phyloP scores from a whole-genome alignment of 2,888 invertebrate genomes.

The Andrena bicolor region DNA sequence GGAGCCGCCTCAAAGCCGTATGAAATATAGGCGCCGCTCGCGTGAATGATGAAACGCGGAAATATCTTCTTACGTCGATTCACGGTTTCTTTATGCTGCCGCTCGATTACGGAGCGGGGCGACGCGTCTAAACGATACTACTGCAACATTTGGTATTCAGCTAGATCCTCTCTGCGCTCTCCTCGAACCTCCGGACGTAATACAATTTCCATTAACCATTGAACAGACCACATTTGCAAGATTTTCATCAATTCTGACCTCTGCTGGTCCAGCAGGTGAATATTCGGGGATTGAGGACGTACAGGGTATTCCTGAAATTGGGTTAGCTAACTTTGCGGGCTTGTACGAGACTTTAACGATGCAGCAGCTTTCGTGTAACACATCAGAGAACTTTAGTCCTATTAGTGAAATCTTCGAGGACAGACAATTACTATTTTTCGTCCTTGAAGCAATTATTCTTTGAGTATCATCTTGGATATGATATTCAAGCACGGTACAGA shows the following conservation, averaged over 20 bases:
- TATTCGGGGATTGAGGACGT: background rate
- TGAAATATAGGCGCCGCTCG: conserved; percentile 20
- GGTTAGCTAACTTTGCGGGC: too few relatives aligned
- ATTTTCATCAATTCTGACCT: background rate
- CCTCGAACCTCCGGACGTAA: background rate
- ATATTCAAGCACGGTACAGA: background rate
- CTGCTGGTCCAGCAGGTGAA: background rate
- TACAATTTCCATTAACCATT: background rate
- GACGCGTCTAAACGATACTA: conserved; percentile 20
- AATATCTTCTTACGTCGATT: conserved; percentile 28
- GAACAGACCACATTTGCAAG: background rate
- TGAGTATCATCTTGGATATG: background rate
- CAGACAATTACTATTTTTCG: too few relatives aligned
- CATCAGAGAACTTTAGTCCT: too few relatives aligned
- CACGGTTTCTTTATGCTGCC: background rate
- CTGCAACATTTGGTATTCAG: conserved; percentile 9
- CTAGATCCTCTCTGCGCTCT: background rate
- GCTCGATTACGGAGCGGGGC: background rate
- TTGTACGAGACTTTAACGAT: too few relatives aligned
- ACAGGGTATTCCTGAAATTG: too few relatives aligned
- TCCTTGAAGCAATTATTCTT: background rate
- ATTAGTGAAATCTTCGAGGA: too few relatives aligned
- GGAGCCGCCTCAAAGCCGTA: conserved; percentile 20
- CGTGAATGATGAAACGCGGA: background rate
- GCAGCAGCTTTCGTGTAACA: too few relatives aligned